Evolutionary conservation across 2,797 vertebrate species (phyloP).

Genomic region (Cryptoprocta ferox): DNA sequence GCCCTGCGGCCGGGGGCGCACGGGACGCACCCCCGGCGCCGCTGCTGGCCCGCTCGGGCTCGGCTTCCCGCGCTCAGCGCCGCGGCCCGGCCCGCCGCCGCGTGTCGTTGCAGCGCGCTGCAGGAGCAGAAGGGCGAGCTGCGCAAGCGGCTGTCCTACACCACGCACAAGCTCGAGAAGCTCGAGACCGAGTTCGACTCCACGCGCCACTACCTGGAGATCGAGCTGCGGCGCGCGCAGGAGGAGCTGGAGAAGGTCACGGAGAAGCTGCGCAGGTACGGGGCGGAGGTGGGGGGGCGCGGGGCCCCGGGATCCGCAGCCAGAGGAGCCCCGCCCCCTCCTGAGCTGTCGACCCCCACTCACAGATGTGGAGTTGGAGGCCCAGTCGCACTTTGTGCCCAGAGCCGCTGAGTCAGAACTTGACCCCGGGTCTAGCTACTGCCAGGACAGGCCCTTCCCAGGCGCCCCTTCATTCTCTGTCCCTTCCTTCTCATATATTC

Average conservation of each 20-base stretch:
- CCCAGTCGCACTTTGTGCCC: neutral
- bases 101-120: conserved; percentile 91
- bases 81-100: conserved; percentile 45
- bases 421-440: neutral
- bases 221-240: conserved; percentile 95
- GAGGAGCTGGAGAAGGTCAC: conserved; percentile 98
- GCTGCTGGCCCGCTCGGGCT: neutral
- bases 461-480: neutral
- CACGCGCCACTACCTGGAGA: conserved; percentile 96
- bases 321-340: fast-evolving
- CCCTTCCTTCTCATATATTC: neutral
- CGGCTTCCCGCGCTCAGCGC: conserved; percentile 8
- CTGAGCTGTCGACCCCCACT: fast-evolving
- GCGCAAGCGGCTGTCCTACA: conserved; percentile 95
- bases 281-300: conserved; percentile 4
- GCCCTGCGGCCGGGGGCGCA: neutral
- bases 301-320: fast-evolving
- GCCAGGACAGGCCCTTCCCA: neutral
- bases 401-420: neutral
- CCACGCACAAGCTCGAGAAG: conserved; percentile 96
- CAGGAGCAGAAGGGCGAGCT: conserved; percentile 98
- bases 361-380: neutral
- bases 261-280: conserved; percentile 95
- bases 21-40: neutral
- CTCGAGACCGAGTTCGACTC: conserved; percentile 97